Conservation (phyloP, 2,113 vertebrate genomes). For the Equus przewalskii region DNA sequence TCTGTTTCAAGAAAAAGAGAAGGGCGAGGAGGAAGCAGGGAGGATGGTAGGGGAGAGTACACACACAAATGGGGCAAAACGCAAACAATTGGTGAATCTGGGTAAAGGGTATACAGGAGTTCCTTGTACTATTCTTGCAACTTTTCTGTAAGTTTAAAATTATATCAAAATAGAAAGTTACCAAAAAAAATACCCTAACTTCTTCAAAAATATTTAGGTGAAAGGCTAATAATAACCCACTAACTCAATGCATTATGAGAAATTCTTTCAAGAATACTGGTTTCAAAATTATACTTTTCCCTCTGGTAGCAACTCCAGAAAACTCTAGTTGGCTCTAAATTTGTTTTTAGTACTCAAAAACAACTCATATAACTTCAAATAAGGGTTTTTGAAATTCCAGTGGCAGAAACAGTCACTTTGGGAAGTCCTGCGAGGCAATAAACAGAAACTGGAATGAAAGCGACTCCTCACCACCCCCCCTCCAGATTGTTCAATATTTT, state of each 20-base stretch:
- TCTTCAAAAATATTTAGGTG: neutral
- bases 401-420: neutral
- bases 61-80: neutral
- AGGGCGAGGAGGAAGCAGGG: neutral
- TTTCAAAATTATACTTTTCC: constrained; percentile 23
- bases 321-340: neutral
- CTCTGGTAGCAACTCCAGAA: neutral
- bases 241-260: neutral
- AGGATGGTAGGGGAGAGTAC: neutral
- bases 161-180: constrained; percentile 12
- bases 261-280: constrained; percentile 5
- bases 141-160: neutral
- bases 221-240: constrained; percentile 30
- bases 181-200: neutral
- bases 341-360: constrained; percentile 17
- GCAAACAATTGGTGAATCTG: neutral
- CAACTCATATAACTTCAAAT: neutral
- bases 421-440: constrained; percentile 25
- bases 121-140: neutral
- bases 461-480: neutral
- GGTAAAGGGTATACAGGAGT: neutral
- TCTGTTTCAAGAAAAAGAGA: neutral
- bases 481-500: neutral
- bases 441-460: constrained; percentile 10
- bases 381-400: neutral